Evolutionary conservation across 2,113 vertebrate species (phyloP).

Genomic region (Actenoides hombroni): DNA sequence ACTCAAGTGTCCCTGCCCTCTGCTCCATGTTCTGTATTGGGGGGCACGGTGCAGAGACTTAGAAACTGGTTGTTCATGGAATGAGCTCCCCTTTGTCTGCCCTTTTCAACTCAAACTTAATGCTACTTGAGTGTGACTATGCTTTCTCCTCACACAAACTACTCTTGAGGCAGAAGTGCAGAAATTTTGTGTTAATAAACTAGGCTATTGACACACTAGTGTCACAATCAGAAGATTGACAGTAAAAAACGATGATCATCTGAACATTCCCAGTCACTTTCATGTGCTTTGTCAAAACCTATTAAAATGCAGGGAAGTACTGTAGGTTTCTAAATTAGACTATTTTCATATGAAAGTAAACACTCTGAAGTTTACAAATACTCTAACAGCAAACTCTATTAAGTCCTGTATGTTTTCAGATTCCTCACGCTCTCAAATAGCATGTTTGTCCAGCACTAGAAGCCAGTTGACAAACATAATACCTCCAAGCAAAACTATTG

Average conservation of each 20-base stretch:
- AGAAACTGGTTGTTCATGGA: background rate
- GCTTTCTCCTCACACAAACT: background rate
- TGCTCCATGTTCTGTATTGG: background rate
- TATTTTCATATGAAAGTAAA: background rate
- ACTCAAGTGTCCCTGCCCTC: background rate
- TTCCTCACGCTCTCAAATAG: background rate
- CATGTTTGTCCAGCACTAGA: background rate
- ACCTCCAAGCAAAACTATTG: background rate
- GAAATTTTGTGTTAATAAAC: background rate
- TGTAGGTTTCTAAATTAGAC: background rate
- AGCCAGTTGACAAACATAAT: background rate
- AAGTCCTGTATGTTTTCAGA: background rate
- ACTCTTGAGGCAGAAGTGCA: background rate
- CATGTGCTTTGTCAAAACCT: background rate
- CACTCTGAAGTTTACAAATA: background rate
- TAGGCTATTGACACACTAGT: background rate
- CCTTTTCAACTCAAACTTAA: background rate
- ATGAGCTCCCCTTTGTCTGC: background rate
- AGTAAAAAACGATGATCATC: background rate
- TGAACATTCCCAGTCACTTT: background rate
- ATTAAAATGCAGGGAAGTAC: background rate
- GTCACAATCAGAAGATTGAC: background rate
- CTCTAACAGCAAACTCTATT: background rate
- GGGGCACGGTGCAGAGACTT: accelerated
- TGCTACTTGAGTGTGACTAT: background rate